Conservation (phyloP, 2,797 vertebrate genomes). For the Hippocampus kuda region DNA sequence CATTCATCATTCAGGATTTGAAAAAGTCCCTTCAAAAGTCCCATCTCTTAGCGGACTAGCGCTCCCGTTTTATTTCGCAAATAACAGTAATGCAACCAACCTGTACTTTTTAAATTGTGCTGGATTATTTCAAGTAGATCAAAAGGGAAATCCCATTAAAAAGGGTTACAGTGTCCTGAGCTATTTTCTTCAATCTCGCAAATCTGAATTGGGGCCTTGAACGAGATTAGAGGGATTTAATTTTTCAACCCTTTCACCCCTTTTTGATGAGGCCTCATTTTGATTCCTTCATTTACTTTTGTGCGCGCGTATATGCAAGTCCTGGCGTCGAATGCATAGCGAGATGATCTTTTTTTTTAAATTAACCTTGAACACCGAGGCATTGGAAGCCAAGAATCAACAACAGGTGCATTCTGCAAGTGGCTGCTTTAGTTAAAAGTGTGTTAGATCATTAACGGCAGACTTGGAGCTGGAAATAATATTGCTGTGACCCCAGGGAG, state of each 20-base stretch:
- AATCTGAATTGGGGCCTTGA: constrained; percentile 29
- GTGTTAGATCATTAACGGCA: constrained; percentile 33
- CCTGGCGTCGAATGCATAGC: not conserved
- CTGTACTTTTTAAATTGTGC: constrained; percentile 42
- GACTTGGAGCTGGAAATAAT: constrained; percentile 17
- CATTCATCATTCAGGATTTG: too few relatives aligned
- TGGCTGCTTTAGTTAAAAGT: constrained; percentile 5
- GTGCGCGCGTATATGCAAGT: not conserved
- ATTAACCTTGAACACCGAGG: not conserved
- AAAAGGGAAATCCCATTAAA: constrained; percentile 46
- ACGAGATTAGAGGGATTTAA: constrained; percentile 33
- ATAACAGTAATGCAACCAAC: constrained; percentile 41
- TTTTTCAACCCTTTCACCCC: constrained; percentile 1
- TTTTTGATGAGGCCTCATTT: constrained; percentile 25
- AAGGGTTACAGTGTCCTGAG: constrained; percentile 36
- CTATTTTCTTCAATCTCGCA: constrained; percentile 30
- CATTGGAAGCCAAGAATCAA: constrained; percentile 5
- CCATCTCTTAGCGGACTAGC: not conserved
- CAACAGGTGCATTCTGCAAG: constrained; percentile 13
- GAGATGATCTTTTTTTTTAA: not conserved
- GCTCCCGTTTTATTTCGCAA: constrained; percentile 38
- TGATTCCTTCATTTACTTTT: constrained; percentile 12
- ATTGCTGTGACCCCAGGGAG: constrained; percentile 17
- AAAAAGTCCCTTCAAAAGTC: not conserved
- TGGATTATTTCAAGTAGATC: constrained; percentile 52